Evolutionary conservation across 2,113 vertebrate species (phyloP).

Genomic region (Anarhynchus alexandrinus): DNA sequence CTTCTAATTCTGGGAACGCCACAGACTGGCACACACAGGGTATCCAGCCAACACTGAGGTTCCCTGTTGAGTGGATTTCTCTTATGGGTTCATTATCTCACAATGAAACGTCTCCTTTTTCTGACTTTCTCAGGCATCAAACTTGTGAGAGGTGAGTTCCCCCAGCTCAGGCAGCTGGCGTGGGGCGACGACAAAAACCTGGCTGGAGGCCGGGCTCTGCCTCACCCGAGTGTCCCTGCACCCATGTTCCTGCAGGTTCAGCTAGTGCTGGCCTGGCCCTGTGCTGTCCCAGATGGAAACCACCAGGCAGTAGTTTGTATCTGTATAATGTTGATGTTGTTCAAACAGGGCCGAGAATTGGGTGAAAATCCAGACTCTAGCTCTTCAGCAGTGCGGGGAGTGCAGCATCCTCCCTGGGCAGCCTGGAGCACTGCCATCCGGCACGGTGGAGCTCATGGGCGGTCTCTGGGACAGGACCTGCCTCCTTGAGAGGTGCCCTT

Average conservation of each 20-base stretch:
- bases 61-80: conserved; percentile 4
- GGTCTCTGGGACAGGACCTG: neutral
- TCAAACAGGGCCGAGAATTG: neutral
- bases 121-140: conserved; percentile 56
- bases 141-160: neutral
- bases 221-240: neutral
- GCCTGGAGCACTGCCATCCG: neutral
- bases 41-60: neutral
- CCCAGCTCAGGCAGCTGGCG: neutral
- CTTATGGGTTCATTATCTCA: neutral
- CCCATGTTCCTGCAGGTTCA: neutral
- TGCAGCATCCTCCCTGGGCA: neutral
- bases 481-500: neutral
- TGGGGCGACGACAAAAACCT: neutral
- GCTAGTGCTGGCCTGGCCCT: neutral
- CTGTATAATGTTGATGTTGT: neutral
- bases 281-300: neutral
- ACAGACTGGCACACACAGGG: neutral
- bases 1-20: neutral
- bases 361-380: neutral
- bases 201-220: neutral
- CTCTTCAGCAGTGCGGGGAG: neutral
- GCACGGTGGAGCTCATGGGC: fast-evolving
- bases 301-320: neutral
- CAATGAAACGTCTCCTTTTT: conserved; percentile 9